A percentile compares a stretch with the other conserved stretches of the same genome.
phyloP scores from a whole-genome alignment of 1,140 invertebrate genomes.

The Xylocopa sonorina region DNA sequence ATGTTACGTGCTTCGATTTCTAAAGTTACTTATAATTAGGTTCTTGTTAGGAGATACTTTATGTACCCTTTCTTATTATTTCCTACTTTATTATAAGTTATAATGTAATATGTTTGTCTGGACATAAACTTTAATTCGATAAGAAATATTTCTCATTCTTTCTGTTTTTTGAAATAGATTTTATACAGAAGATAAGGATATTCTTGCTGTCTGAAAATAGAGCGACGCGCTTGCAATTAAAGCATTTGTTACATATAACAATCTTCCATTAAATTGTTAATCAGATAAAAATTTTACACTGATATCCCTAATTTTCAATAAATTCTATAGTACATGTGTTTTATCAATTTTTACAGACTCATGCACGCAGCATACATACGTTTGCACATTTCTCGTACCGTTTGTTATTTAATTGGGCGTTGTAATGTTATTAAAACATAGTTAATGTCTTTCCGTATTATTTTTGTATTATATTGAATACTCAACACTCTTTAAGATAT shows the following conservation, averaged over 20 bases:
- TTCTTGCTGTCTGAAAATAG: constrained; percentile 11
- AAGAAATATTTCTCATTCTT: neutral
- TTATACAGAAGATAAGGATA: neutral
- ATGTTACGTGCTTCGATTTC: constrained; percentile 17
- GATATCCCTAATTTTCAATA: neutral
- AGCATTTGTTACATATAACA: constrained; percentile 23
- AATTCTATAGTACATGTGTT: constrained; percentile 34
- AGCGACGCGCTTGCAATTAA: constrained; percentile 22
- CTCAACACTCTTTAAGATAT: neutral
- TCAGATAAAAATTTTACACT: constrained; percentile 43
- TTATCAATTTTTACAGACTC: constrained; percentile 3
- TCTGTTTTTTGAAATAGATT: neutral
- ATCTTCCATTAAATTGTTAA: constrained; percentile 11
- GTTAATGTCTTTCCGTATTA: constrained; percentile 2
- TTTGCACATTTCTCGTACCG: constrained; percentile 1
- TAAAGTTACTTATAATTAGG: neutral
- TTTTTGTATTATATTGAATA: neutral
- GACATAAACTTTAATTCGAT: neutral
- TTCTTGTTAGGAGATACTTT: neutral
- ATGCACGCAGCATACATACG: neutral
- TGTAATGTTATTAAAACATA: constrained; percentile 38
- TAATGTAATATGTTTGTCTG: neutral
- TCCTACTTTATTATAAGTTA: neutral
- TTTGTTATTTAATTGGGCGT: constrained; percentile 30
- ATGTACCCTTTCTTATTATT: neutral